Conservation (phyloP, 23 tunicate species). For the Corella eumyota region DNA sequence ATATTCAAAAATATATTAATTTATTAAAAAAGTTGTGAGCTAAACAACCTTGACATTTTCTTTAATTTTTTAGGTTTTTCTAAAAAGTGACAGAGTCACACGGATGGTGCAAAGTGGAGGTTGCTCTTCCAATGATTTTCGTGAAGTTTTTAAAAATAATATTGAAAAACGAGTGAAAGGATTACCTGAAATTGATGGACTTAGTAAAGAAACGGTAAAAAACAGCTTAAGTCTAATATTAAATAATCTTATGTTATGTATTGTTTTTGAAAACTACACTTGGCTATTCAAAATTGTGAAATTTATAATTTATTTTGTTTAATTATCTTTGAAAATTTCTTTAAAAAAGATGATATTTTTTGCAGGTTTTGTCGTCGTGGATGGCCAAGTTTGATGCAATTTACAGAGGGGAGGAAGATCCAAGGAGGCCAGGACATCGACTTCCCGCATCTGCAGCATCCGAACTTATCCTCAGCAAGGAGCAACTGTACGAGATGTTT, state of each 20-base stretch:
- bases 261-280: too few relatives aligned
- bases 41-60: background rate
- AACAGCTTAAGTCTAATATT: too few relatives aligned
- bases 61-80: conserved; percentile 67
- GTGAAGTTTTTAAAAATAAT: conserved; percentile 95
- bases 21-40: background rate
- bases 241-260: too few relatives aligned
- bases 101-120: conserved; percentile 97
- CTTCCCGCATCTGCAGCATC: conserved; percentile 78
- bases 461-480: conserved; percentile 91
- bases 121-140: conserved; percentile 83
- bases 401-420: conserved; percentile 91
- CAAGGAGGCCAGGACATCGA: conserved; percentile 59
- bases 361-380: conserved; percentile 89
- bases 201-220: conserved; percentile 93
- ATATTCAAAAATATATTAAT: too few relatives aligned
- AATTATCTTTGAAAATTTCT: too few relatives aligned
- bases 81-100: conserved; percentile 72
- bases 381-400: conserved; percentile 99
- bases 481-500: conserved; percentile 97
- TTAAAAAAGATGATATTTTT: background rate
- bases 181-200: conserved; percentile 95
- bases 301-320: too few relatives aligned
- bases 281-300: too few relatives aligned
- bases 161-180: conserved; percentile 82